Conservation (phyloP, 2,797 vertebrate species). For the Phoebastria nigripes region DNA sequence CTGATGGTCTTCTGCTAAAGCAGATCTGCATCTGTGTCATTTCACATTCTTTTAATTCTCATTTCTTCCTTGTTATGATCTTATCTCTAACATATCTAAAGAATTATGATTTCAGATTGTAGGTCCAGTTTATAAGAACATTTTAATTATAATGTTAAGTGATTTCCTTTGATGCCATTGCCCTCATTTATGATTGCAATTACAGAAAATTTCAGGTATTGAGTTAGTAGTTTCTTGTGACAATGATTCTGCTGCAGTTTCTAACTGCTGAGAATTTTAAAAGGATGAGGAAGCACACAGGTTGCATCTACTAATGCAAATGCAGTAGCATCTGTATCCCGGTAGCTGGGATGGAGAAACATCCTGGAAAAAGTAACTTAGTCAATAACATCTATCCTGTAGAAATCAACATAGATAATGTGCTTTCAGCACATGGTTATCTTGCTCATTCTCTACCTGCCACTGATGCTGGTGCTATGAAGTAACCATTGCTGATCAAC, state of each 20-base stretch:
- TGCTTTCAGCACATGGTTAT: not conserved
- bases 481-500: not conserved
- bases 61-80: not conserved
- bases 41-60: not conserved
- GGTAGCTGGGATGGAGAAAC: not conserved
- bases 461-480: not conserved
- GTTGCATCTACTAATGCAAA: not conserved
- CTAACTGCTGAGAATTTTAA: not conserved
- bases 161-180: not conserved
- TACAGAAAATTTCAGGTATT: not conserved
- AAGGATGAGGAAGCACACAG: not conserved
- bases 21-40: not conserved
- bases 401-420: not conserved
- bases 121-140: not conserved
- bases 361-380: not conserved
- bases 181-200: not conserved
- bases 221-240: not conserved
- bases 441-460: not conserved
- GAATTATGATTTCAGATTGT: not conserved
- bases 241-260: not conserved
- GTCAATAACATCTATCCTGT: not conserved
- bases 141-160: not conserved
- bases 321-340: not conserved
- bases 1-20: not conserved
- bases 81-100: not conserved